A percentile compares a stretch with the other conserved stretches of the same genome.
Evolutionary conservation across 2,797 vertebrate genomes (phyloP).

Genomic region (Psittacula echo): DNA sequence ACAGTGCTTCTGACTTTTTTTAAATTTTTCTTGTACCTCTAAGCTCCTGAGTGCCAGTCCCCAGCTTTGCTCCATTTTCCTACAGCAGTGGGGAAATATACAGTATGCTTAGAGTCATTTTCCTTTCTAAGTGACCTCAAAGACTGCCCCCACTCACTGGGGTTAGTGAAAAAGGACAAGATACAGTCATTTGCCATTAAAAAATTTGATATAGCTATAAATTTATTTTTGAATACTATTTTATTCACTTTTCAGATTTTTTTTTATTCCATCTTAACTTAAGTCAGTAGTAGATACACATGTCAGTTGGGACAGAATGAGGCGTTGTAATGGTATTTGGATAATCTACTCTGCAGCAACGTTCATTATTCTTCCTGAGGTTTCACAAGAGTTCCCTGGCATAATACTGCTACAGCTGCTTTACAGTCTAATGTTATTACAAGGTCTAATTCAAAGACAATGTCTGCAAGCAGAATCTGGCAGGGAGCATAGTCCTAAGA

Average conservation of each 20-base stretch:
- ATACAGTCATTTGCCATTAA: neutral
- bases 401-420: slow-evolving; percentile 61
- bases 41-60: neutral
- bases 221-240: neutral
- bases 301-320: slow-evolving; percentile 12
- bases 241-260: neutral
- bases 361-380: slow-evolving; percentile 53
- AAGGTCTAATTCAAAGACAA: slow-evolving; percentile 55
- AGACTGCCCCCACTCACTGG: neutral
- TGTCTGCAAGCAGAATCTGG: slow-evolving; percentile 48
- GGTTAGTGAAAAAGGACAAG: neutral
- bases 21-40: neutral
- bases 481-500: neutral
- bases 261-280: slow-evolving; percentile 9
- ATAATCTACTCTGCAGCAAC: slow-evolving; percentile 38
- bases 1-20: neutral
- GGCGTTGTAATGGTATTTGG: slow-evolving; percentile 16
- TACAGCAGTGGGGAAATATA: neutral
- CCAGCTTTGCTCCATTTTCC: neutral
- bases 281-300: neutral
- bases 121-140: neutral
- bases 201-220: neutral
- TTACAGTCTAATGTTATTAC: slow-evolving; percentile 50
- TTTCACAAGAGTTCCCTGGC: slow-evolving; percentile 68
- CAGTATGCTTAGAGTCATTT: neutral